phyloP scores from a whole-genome alignment of 2,797 vertebrate species.

The Sebastes kiyomatsui region DNA sequence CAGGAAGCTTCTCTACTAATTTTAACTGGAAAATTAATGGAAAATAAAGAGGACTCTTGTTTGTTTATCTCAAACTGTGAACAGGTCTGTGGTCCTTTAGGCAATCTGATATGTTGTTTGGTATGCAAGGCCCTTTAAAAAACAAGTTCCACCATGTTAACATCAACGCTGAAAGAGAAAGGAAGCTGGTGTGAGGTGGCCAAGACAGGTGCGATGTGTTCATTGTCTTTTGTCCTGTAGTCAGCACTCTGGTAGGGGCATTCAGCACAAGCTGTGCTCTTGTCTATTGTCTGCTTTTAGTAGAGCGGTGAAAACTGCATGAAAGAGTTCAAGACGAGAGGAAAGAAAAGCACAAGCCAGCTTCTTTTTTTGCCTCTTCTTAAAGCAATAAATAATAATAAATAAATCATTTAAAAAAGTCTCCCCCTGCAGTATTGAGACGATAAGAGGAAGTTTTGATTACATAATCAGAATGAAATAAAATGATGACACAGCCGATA shows the following conservation, averaged over 20 bases:
- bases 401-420: background rate
- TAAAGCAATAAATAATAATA: background rate
- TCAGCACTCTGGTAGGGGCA: constrained; percentile 24
- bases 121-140: background rate
- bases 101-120: constrained; percentile 16
- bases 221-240: constrained; percentile 19
- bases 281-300: constrained; percentile 22
- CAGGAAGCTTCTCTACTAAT: background rate
- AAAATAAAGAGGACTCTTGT: constrained; percentile 37
- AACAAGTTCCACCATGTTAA: constrained; percentile 15
- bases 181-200: background rate
- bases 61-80: constrained; percentile 3
- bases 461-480: background rate
- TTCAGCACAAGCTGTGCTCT: constrained; percentile 21
- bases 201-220: constrained; percentile 45
- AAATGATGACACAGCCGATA: background rate
- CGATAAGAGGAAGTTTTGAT: background rate
- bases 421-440: background rate
- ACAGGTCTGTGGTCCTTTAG: background rate
- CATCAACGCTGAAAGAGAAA: constrained; percentile 3
- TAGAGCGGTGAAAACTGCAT: background rate
- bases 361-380: background rate
- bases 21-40: background rate
- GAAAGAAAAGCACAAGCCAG: background rate
- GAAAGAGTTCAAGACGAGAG: background rate